Evolutionary conservation across 2,113 vertebrate species (phyloP).

Genomic region (Eleginops maclovinus): DNA sequence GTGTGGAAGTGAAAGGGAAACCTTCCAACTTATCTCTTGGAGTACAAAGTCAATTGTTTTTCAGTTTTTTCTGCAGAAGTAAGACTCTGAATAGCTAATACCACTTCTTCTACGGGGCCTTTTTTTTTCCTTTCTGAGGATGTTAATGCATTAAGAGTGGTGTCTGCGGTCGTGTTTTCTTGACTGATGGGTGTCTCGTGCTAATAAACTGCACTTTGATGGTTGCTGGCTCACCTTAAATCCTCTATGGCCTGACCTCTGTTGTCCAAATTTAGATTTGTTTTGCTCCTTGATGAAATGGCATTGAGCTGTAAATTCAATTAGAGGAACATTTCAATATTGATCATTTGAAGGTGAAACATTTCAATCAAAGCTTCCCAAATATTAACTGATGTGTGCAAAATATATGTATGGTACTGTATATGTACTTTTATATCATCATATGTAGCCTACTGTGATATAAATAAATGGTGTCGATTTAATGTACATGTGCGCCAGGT

Average conservation of each 20-base stretch:
- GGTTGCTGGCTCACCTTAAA: neutral
- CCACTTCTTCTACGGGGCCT: slow-evolving; percentile 21
- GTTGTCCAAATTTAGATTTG: neutral
- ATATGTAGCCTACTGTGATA: too few relatives aligned
- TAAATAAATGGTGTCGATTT: too few relatives aligned
- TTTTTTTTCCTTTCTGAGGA: slow-evolving; percentile 16
- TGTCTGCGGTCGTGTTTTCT: neutral
- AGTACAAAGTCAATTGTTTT: slow-evolving; percentile 51
- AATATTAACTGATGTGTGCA: neutral
- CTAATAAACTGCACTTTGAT: neutral
- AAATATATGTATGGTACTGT: neutral
- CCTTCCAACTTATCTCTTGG: slow-evolving; percentile 49
- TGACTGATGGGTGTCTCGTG: slow-evolving; percentile 18
- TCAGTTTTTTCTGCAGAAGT: slow-evolving; percentile 26
- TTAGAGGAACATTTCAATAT: too few relatives aligned
- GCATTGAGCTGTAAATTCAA: neutral
- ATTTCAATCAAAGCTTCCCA: neutral
- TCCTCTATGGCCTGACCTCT: neutral
- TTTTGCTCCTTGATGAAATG: neutral
- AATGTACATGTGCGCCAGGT: neutral
- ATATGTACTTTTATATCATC: neutral
- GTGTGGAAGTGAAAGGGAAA: slow-evolving; percentile 60
- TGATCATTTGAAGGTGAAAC: neutral
- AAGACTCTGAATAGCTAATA: slow-evolving; percentile 39
- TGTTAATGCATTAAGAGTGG: slow-evolving; percentile 12